These are phyloP conservation scores for Harpalus rufipes DNA, from an alignment of 2,888 invertebrate genomes.

Conservation along the genomic window DNA sequence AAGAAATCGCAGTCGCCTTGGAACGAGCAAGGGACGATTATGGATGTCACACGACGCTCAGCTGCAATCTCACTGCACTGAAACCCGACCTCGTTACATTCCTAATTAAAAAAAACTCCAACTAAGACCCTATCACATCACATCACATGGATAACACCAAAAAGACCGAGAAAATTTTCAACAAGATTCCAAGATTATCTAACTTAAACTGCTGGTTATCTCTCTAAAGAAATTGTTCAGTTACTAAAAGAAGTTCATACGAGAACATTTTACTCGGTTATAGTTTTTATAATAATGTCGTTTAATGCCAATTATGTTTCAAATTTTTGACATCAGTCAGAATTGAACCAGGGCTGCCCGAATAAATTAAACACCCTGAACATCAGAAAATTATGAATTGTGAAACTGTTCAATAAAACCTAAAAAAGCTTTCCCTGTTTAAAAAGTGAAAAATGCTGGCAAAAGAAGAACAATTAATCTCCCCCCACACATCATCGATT, in stretches of 20 bases:
- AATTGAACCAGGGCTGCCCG: too few relatives aligned
- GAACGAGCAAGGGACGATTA: constrained; percentile 51
- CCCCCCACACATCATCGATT: constrained; percentile 31
- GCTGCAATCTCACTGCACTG: constrained; percentile 38
- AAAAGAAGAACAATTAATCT: not conserved
- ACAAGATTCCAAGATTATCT: not conserved
- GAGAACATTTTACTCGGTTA: not conserved
- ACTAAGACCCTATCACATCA: not conserved
- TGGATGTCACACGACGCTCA: constrained; percentile 59
- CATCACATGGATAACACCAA: not conserved
- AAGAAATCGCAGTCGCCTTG: constrained; percentile 59
- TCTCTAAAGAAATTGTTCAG: not conserved
- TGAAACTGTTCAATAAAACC: too few relatives aligned
- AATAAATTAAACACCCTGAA: too few relatives aligned
- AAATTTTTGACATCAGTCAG: too few relatives aligned
- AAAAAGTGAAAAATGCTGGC: not conserved
- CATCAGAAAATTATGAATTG: too few relatives aligned
- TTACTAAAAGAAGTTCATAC: constrained; percentile 1
- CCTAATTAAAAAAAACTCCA: constrained; percentile 52
- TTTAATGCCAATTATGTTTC: too few relatives aligned
- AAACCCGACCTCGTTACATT: constrained; percentile 35
- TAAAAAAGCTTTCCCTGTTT: too few relatives aligned
- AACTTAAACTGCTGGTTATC: not conserved
- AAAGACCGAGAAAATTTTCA: not conserved
- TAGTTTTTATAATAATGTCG: too few relatives aligned